Percentiles rank a stretch among this genome's conserved stretches.
These are phyloP conservation scores for Intellagama lesueurii DNA, from an alignment of 2,797 vertebrate genomes.

Conservation along the genomic window DNA sequence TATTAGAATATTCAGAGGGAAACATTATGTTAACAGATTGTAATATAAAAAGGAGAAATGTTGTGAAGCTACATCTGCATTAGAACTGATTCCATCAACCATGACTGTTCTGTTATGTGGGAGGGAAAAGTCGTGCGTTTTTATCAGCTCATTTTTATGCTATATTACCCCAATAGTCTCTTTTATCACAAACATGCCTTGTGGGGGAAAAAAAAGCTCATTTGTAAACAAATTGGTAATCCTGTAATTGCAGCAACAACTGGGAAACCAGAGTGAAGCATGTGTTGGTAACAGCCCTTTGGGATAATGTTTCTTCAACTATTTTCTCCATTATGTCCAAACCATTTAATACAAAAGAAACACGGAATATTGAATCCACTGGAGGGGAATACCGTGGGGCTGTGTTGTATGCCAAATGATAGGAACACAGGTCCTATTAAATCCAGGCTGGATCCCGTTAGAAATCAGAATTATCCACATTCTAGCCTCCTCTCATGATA, in stretches of 20 bases:
- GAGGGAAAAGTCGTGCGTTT: conserved; percentile 31
- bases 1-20: conserved; percentile 38
- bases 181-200: neutral
- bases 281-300: conserved; percentile 7
- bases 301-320: conserved; percentile 36
- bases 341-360: conserved; percentile 27
- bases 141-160: conserved; percentile 37
- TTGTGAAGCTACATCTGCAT: neutral
- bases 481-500: neutral
- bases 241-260: conserved; percentile 43
- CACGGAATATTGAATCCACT: conserved; percentile 18
- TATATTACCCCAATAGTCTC: neutral
- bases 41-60: conserved; percentile 7
- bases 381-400: neutral
- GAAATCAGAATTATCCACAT: neutral
- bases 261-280: conserved; percentile 37
- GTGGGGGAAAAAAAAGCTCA: neutral
- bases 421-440: neutral
- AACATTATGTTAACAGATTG: conserved; percentile 1
- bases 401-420: neutral
- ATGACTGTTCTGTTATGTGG: neutral
- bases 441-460: neutral
- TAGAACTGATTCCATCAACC: conserved; percentile 45
- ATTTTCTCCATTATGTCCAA: conserved; percentile 30
- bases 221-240: conserved; percentile 55